Percentiles rank a stretch among this genome's conserved stretches.
These are phyloP conservation scores for Cantharis rustica DNA, from an alignment of 2,888 invertebrate species.

Conservation along the genomic window DNA sequence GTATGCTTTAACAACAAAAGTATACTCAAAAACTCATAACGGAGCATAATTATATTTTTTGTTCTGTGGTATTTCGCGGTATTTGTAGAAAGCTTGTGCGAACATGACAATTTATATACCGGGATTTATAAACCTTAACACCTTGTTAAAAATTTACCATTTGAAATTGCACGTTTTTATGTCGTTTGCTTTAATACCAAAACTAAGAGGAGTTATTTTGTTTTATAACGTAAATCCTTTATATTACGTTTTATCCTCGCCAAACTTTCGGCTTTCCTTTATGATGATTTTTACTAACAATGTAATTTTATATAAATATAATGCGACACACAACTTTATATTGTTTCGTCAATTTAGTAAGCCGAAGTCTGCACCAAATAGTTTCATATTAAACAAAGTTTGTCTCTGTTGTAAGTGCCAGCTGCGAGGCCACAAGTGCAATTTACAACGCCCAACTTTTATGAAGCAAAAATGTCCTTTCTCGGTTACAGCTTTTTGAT, in stretches of 20 bases:
- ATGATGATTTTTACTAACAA: slow-evolving; percentile 13
- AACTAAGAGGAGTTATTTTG: slow-evolving; percentile 1
- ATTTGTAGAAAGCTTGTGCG: slow-evolving; percentile 25
- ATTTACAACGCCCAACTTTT: slow-evolving; percentile 15
- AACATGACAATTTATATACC: slow-evolving; percentile 23
- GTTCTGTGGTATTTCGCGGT: slow-evolving; percentile 25
- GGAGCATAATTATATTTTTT: slow-evolving; percentile 34
- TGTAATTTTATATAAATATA: slow-evolving; percentile 7
- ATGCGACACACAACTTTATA: background rate
- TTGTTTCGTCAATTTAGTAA: slow-evolving; percentile 2
- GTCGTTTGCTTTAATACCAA: background rate
- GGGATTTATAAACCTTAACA: slow-evolving; percentile 22
- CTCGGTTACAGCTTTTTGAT: slow-evolving; percentile 4
- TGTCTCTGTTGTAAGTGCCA: slow-evolving; percentile 26
- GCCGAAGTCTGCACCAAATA: background rate
- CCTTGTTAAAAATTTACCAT: slow-evolving; percentile 15
- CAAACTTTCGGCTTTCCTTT: background rate
- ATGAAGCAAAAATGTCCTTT: slow-evolving; percentile 2
- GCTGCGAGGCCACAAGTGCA: slow-evolving; percentile 33
- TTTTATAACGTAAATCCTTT: slow-evolving; percentile 13
- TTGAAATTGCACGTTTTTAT: slow-evolving; percentile 6
- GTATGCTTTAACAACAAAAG: slow-evolving; percentile 28
- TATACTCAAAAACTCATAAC: slow-evolving; percentile 29
- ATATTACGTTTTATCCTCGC: slow-evolving; percentile 8
- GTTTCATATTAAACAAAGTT: slow-evolving; percentile 24